Evolutionary conservation across 1,140 invertebrate species (phyloP).

Genomic region (Cydia fagiglandana): DNA sequence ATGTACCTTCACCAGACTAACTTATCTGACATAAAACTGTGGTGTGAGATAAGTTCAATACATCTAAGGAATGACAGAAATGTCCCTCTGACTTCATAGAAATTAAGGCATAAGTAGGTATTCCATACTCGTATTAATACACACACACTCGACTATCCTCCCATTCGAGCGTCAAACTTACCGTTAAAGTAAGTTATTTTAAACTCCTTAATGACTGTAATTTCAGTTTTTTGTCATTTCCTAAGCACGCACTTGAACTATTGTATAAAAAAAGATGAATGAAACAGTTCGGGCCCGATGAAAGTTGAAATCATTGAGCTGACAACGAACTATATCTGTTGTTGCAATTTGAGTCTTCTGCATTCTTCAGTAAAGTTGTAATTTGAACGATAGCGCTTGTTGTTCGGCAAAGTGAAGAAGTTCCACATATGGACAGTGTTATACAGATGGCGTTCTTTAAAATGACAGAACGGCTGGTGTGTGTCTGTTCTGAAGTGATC

Average conservation of each 20-base stretch:
- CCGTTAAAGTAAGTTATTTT: background rate
- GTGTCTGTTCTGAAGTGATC: background rate
- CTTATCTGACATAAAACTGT: too few species aligned
- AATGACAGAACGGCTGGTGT: slow-evolving; percentile 4
- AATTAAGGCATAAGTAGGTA: too few species aligned
- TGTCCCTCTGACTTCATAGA: too few species aligned
- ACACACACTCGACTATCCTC: too few species aligned
- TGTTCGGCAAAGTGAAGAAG: background rate
- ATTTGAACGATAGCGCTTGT: background rate
- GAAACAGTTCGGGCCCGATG: slow-evolving; percentile 3
- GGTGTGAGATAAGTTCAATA: too few species aligned
- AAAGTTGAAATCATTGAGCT: background rate
- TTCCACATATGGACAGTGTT: background rate
- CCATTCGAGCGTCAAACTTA: background rate
- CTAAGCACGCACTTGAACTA: background rate
- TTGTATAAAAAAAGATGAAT: slow-evolving; percentile 10
- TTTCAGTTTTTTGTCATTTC: slow-evolving; percentile 13
- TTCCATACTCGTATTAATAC: too few species aligned
- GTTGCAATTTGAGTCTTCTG: background rate
- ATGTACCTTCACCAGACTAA: too few species aligned
- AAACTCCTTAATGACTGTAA: background rate
- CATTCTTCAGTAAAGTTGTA: background rate
- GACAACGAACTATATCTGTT: background rate
- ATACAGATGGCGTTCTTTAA: background rate
- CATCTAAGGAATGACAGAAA: too few species aligned